A percentile compares a stretch with the other conserved stretches of the same genome.
phyloP scores from a whole-genome alignment of 2,113 vertebrate genomes.

The Saccopteryx leptura region DNA sequence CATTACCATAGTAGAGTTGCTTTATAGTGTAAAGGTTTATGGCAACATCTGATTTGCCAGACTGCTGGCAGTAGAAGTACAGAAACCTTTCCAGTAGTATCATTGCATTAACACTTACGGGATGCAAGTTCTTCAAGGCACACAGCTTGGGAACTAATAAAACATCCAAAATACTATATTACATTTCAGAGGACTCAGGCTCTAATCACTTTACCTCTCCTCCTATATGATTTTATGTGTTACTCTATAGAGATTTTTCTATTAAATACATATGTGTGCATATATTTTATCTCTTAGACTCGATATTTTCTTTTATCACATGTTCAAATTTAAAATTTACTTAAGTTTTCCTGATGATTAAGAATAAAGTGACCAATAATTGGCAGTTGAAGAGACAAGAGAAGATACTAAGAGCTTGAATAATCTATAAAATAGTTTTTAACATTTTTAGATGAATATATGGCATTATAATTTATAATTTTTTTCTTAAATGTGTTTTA shows the following conservation, averaged over 20 bases:
- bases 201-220: not conserved
- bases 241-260: not conserved
- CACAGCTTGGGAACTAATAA: not conserved
- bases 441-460: not conserved
- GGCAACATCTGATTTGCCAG: not conserved
- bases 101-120: not conserved
- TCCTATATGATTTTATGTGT: not conserved
- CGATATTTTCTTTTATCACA: not conserved
- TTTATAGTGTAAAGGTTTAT: not conserved
- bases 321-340: not conserved
- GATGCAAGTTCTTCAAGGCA: not conserved
- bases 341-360: not conserved
- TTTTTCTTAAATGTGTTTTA: conserved; percentile 13
- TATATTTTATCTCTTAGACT: not conserved
- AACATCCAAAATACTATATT: not conserved
- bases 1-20: not conserved
- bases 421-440: not conserved
- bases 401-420: not conserved
- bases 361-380: not conserved
- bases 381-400: not conserved
- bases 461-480: not conserved
- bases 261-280: not conserved
- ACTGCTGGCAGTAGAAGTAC: not conserved
- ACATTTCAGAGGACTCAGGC: not conserved
- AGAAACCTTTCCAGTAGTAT: not conserved